phyloP scores from a whole-genome alignment of 2,797 vertebrate species.

The Lycodopsis pacificus region DNA sequence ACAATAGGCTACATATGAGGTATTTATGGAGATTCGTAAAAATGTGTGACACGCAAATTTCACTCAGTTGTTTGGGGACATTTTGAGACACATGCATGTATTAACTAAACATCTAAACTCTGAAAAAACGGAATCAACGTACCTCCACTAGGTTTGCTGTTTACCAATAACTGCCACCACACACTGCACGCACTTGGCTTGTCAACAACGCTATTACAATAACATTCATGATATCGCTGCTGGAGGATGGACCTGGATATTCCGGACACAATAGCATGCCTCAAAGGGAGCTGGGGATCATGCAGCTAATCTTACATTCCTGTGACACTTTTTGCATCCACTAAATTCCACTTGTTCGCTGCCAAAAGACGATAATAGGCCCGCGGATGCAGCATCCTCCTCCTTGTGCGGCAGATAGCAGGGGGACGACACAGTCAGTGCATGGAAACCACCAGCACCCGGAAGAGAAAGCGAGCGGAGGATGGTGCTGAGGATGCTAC shows the following conservation, averaged over 20 bases:
- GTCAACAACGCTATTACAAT: slow-evolving; percentile 5
- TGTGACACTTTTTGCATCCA: neutral
- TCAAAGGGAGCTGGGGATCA: neutral
- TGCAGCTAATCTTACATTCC: neutral
- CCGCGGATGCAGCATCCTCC: slow-evolving; percentile 23
- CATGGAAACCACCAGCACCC: slow-evolving; percentile 43
- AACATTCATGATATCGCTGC: slow-evolving; percentile 5
- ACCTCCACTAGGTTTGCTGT: slow-evolving; percentile 46
- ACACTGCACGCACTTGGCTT: neutral
- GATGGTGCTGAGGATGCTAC: neutral
- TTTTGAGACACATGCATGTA: slow-evolving; percentile 6
- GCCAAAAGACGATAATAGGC: neutral
- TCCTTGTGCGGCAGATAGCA: neutral
- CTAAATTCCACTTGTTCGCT: neutral
- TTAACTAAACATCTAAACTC: neutral
- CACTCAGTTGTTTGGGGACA: neutral
- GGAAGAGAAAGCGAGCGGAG: slow-evolving; percentile 60
- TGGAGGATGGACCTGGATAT: slow-evolving; percentile 6
- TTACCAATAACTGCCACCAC: neutral
- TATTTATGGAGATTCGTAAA: neutral
- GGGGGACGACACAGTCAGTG: neutral
- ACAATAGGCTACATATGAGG: neutral
- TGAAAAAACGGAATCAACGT: slow-evolving; percentile 22
- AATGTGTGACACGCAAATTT: neutral
- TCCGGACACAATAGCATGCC: neutral